phyloP scores from a whole-genome alignment of 2,888 invertebrate species.

The Anthophora plumipes region DNA sequence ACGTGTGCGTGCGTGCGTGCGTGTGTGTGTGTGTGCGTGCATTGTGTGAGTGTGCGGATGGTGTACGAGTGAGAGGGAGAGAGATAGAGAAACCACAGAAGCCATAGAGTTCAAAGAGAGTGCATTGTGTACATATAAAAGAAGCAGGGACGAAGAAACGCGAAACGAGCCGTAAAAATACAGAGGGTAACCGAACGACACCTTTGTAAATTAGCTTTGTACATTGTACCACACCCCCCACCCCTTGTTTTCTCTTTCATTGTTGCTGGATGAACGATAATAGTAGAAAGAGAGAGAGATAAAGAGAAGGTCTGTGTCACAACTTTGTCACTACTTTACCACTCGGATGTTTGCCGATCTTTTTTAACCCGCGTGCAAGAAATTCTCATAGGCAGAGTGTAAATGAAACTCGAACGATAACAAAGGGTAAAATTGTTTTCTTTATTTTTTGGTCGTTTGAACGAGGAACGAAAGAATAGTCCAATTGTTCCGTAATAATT shows the following conservation, averaged over 20 bases:
- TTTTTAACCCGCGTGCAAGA: not conserved
- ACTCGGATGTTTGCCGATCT: not conserved
- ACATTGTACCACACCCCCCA: slow-evolving; percentile 43
- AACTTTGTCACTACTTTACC: too few species aligned
- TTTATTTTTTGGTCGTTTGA: too few species aligned
- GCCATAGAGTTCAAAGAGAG: slow-evolving; percentile 54
- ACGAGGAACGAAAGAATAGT: not conserved
- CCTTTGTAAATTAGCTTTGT: slow-evolving; percentile 72
- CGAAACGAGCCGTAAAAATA: slow-evolving; percentile 52
- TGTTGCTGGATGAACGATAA: slow-evolving; percentile 23
- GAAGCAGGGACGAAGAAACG: slow-evolving; percentile 39
- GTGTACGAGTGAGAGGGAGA: slow-evolving; percentile 44
- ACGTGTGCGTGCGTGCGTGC: not conserved
- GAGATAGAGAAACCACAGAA: slow-evolving; percentile 52
- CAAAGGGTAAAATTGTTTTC: not conserved
- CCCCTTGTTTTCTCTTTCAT: slow-evolving; percentile 31
- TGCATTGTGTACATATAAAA: slow-evolving; percentile 59
- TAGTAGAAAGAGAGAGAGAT: too few species aligned
- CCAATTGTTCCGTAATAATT: not conserved
- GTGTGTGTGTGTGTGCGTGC: slow-evolving; percentile 3
- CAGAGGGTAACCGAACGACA: slow-evolving; percentile 66
- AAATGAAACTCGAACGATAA: not conserved
- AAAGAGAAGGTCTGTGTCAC: slow-evolving; percentile 1
- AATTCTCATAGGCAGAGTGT: slow-evolving; percentile 20
- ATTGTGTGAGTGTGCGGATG: slow-evolving; percentile 16